Conservation (phyloP, 1,140 invertebrate genomes). For the Drosophila fuyamai region DNA sequence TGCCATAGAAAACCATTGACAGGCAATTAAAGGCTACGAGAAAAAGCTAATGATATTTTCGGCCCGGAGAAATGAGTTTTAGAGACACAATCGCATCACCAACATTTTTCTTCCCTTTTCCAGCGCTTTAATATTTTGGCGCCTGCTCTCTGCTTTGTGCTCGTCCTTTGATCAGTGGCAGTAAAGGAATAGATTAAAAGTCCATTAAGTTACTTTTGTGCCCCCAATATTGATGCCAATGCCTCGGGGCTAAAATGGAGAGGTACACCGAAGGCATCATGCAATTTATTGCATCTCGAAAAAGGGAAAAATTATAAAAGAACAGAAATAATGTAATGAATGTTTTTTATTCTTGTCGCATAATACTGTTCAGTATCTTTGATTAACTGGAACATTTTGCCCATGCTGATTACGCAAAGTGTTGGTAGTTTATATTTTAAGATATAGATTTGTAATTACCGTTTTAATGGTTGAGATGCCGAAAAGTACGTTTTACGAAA, state of each 20-base stretch:
- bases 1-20: slow-evolving; percentile 63
- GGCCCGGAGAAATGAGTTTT: slow-evolving; percentile 4
- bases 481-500: too few relatives aligned
- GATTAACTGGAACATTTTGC: too few relatives aligned
- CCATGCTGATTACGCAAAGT: too few relatives aligned
- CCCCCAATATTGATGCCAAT: slow-evolving; percentile 62
- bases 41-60: slow-evolving; percentile 62
- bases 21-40: slow-evolving; percentile 55
- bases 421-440: too few relatives aligned
- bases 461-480: too few relatives aligned
- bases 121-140: slow-evolving; percentile 59
- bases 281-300: slow-evolving; percentile 59
- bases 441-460: not conserved
- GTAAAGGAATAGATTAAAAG: slow-evolving; percentile 78
- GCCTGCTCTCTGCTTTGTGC: slow-evolving; percentile 16
- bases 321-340: slow-evolving; percentile 21
- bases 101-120: slow-evolving; percentile 32
- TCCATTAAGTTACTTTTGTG: slow-evolving; percentile 73
- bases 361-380: too few relatives aligned
- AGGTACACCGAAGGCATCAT: slow-evolving; percentile 36
- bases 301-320: slow-evolving; percentile 23
- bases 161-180: slow-evolving; percentile 58
- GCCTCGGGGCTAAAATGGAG: slow-evolving; percentile 37
- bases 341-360: too few relatives aligned
- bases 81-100: slow-evolving; percentile 43